Base-by-base conservation (phyloP, 92 coral and sea anemone species). In the Ricordea florida region DNA sequence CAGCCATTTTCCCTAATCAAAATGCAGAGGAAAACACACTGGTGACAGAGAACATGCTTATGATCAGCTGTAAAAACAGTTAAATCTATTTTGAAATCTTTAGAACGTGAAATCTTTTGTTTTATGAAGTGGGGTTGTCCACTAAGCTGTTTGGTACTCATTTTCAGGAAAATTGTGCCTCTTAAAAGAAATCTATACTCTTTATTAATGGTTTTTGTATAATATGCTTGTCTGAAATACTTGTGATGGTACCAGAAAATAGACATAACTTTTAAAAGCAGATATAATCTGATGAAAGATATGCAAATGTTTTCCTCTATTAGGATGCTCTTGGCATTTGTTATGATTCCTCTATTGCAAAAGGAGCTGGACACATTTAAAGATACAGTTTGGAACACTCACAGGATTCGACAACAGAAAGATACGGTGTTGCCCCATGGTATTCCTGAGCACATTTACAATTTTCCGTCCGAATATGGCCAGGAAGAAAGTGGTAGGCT, bases 291-390 rank as follows among this genome's bases (percentile, higher is more conserved):
- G 10, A 33, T 26, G 18, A 10, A 10, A 36, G 34, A 25, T 42
- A 42, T 11, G 11, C 10, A 9, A 25, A 52, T 42, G 15, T 41
- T n/a, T 31, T 17, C 57, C 17, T 43, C 25, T 25, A 10, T 21
- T 49, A 73, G 69, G 56, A 73, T 57, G 80, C 80, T 73, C 50
- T 32, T 73, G 57, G 80, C 80, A 56, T 58, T 73, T 73, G 70
- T 73, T 1, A 57, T 73, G 68, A 63, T 63, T 40, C 70, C 70
- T 3, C 24, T 63, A 22, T 50, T 66, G 58, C 74, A 66, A 66
- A 50, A 50, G 58, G 58, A 66, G 41, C 27, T 57, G 61, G 60
- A 73, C 46, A 44, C 69, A 37, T 73, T 58, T 22, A 57, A 42
- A 30, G 66, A 56, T 20, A 73, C 59, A 16, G 28, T 73, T 27